Evolutionary conservation across 1,140 invertebrate genomes (phyloP).

Genomic region (Papilio polyxenes): DNA sequence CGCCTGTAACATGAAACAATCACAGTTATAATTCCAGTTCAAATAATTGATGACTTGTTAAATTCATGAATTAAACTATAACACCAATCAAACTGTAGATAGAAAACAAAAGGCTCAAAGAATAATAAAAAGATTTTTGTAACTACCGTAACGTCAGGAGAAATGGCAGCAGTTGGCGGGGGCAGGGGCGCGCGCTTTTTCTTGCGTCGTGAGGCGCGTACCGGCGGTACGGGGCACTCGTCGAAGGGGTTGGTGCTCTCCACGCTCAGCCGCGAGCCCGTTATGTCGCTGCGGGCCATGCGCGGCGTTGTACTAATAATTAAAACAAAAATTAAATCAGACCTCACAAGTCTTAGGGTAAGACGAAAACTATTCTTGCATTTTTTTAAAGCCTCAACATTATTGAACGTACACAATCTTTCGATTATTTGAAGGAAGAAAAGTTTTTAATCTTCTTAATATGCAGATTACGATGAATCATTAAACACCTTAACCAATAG

Average conservation of each 20-base stretch:
- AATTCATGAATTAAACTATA: not conserved
- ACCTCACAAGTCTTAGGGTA: not conserved
- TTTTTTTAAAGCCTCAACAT: no score
- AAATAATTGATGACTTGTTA: not conserved
- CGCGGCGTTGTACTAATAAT: constrained; percentile 60
- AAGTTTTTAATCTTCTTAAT: no score
- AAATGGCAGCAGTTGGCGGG: constrained; percentile 53
- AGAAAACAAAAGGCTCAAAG: not conserved
- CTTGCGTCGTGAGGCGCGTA: constrained; percentile 76
- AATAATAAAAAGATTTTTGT: not conserved
- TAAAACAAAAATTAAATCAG: constrained; percentile 40
- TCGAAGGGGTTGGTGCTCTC: constrained; percentile 82
- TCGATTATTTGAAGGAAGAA: no score
- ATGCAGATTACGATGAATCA: no score
- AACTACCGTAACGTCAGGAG: constrained; percentile 45
- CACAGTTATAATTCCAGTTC: not conserved
- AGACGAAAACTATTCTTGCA: not conserved
- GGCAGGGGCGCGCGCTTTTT: constrained; percentile 79
- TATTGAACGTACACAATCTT: no score
- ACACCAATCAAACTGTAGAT: not conserved
- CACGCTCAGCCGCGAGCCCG: constrained; percentile 79
- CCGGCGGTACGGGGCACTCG: constrained; percentile 72
- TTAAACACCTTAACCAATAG: no score
- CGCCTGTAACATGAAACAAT: constrained; percentile 44
- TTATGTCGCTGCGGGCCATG: constrained; percentile 73